Base-by-base conservation (phyloP, 2,888 invertebrate species). In the Metopia argyrocephala region DNA sequence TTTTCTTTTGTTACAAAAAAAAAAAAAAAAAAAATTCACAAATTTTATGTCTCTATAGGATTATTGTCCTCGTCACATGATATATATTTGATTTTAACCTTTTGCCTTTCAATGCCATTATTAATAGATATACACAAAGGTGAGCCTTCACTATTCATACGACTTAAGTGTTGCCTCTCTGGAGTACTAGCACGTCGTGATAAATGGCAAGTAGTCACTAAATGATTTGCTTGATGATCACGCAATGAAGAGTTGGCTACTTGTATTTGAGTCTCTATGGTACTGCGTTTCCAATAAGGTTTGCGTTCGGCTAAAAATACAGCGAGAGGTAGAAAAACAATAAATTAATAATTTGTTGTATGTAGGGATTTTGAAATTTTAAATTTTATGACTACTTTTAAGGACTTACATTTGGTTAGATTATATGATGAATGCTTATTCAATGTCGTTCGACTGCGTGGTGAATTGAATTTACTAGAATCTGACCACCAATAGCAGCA, bases 401-500 rank as follows among this genome's bases (percentile, higher is more conserved):
- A n/a, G n/a, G 1, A 46, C 57, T 70, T 66, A 81, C 81, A 69
- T 66, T n/a, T 78, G 15, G 46, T 81, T 23, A 52, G 61, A 28
- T 76, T 59, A 52, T 68, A 62, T 28, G 86, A 86, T 65, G 86
- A 85, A 52, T 86, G 83, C 52, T 87, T 87, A 65, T 87, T 84
- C 21, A 81, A 45, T 2, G 78, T 78, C 54, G 61, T 54, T 6
- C 56, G 81, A 54, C 76, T 81, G 12, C 56, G 74, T 3, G 87
- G 85, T 1, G 89, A 87, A 56, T 87, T 85, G 20, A 82, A 84
- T 73, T 86, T 86, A 45, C 85, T 85, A 15, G 85, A 84, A 2
- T 85, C 66, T 18, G 85, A 84, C 69, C 87, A 84, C 50, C 92
- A 92, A 92, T 93, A 93, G 61, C 93, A 93, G 87, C 94, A 94